Evolutionary conservation across 2,888 invertebrate species (phyloP).

Genomic region (Athalia rosae): DNA sequence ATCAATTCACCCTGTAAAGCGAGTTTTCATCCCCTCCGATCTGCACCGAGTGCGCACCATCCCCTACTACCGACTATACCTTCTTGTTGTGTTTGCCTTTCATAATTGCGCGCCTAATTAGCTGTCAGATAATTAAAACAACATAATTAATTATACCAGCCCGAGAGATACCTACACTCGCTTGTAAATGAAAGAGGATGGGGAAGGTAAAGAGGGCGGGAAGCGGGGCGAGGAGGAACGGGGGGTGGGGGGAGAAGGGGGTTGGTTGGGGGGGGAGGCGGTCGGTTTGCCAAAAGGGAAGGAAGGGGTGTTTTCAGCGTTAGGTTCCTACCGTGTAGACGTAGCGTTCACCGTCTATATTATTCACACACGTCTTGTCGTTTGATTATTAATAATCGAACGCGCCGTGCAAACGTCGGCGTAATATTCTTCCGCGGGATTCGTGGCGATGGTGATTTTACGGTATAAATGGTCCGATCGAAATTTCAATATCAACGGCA

Average conservation of each 20-base stretch:
- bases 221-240: background rate
- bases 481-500: too few relatives aligned
- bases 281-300: background rate
- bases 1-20: conserved; percentile 40
- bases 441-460: too few relatives aligned
- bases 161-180: conserved; percentile 42
- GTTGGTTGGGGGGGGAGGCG: background rate
- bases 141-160: conserved; percentile 64
- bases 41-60: background rate
- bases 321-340: conserved; percentile 15
- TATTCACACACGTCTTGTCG: too few relatives aligned
- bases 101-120: conserved; percentile 66
- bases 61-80: conserved; percentile 36
- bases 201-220: background rate
- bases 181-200: conserved; percentile 32
- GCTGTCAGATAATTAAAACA: conserved; percentile 66
- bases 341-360: too few relatives aligned
- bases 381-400: too few relatives aligned
- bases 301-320: conserved; percentile 27
- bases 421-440: too few relatives aligned
- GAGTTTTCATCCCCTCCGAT: conserved; percentile 45
- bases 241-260: background rate
- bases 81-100: conserved; percentile 62
- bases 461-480: too few relatives aligned
- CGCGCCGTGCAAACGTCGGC: too few relatives aligned